Evolutionary conservation across 2,888 invertebrate genomes (phyloP).

Genomic region (Argyresthia albistria): DNA sequence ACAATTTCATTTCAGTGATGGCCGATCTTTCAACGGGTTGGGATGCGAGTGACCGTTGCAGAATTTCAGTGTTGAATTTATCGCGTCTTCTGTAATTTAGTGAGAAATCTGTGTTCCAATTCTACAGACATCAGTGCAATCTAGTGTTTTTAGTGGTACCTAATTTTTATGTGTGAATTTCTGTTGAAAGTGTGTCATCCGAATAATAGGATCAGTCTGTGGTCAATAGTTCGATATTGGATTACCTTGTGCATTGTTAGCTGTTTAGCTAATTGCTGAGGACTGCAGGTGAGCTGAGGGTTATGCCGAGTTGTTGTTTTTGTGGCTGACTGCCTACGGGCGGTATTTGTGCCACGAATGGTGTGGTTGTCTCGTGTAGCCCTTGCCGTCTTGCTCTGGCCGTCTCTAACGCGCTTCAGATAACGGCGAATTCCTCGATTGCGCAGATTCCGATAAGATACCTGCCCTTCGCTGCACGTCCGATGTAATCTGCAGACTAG

Average conservation of each 20-base stretch:
- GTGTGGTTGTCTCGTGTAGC: conserved; percentile 2
- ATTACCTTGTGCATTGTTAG: conserved; percentile 39
- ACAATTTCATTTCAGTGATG: conserved; percentile 62
- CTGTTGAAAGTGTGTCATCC: conserved; percentile 41
- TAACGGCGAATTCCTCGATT: conserved; percentile 63
- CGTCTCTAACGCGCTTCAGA: conserved; percentile 29
- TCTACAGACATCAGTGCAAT: conserved; percentile 22
- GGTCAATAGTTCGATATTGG: conserved; percentile 42
- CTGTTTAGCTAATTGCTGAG: conserved; percentile 49
- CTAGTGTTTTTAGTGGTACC: conserved; percentile 44
- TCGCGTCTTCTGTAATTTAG: conserved; percentile 45
- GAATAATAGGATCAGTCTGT: conserved; percentile 58
- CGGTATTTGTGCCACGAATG: conserved; percentile 42
- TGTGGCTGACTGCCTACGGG: conserved; percentile 4
- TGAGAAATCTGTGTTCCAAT: conserved; percentile 18
- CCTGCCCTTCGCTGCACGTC: conserved; percentile 7
- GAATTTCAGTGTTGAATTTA: conserved; percentile 52
- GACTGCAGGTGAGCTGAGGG: conserved; percentile 45
- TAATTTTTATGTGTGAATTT: conserved; percentile 32
- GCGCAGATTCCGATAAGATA: conserved; percentile 58
- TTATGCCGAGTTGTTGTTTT: not conserved
- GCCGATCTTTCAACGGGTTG: conserved; percentile 58
- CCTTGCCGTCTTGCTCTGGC: not conserved
- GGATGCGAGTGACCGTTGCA: conserved; percentile 43
- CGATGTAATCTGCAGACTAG: not conserved